Base-by-base conservation (phyloP, 2,888 invertebrate genomes). In the Apocheima hispidaria region DNA sequence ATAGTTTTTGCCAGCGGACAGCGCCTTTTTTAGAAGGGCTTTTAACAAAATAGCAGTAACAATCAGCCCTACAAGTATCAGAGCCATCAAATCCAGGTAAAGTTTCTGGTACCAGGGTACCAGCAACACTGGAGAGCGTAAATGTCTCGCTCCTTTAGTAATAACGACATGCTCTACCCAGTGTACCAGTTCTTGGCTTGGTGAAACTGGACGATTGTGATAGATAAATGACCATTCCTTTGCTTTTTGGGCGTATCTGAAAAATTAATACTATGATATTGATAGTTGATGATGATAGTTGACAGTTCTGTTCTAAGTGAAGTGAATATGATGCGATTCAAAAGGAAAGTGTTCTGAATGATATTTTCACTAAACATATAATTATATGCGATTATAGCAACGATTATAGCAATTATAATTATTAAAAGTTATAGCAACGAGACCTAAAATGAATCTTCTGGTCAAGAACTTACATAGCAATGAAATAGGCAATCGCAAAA, bases 161-260 rank as follows among this genome's bases (percentile, higher is more conserved):
- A 53, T 49, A 7, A 74, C 64, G 36, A 72, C 75, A 43, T 77
- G 76, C 21, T 75, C 65, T 16, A 73, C 68, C 77, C 79, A 78
- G 28, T 76, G 72, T 12, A 73, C 69, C 20, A 79, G 16, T 52
- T 75, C 75, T 6, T 60, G 54, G 2, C 70, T 71, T 3, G 79
- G 77, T 1, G 66, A 18, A 0, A 62, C 53, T 10, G 67, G 67
- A 7, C 79, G 66, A 49, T 78, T 70, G 65, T 78, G 79, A 61
- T 77, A 78, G n/a, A 79, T 70, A 7, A 68, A 61, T 0, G 78
- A 77, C 44, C 73, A 66, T 35, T 77, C 67, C n/a, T 75, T 73
- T 0, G 65, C 73, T 59, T 63, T 72, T 46, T 71, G 54, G 4
- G 60, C 59, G 41, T 72, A 74, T 21, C 75, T 74, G 63, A 4